Percentiles rank a stretch among this genome's conserved stretches.
Evolutionary conservation across 1,140 invertebrate species (phyloP).

Genomic region (Zaprionus tsacasi): DNA sequence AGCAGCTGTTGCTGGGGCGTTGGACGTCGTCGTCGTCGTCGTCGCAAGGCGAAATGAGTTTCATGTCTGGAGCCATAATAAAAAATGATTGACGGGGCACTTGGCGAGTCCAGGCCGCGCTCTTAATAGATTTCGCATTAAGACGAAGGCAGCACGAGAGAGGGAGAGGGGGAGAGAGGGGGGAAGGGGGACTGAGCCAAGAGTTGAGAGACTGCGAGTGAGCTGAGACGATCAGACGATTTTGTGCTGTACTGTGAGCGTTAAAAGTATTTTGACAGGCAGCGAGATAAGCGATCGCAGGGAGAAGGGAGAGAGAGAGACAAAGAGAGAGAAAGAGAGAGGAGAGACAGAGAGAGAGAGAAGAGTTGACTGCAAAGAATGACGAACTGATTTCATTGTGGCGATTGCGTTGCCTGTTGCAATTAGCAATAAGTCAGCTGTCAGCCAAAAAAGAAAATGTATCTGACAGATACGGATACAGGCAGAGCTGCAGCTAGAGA

Average conservation of each 20-base stretch:
- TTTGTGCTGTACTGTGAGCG: conserved; percentile 47
- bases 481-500: conserved; percentile 6
- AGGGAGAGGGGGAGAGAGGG: no score
- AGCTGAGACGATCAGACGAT: conserved; percentile 40
- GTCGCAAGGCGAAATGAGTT: conserved; percentile 77
- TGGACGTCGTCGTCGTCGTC: conserved; percentile 46
- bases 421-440: conserved; percentile 82
- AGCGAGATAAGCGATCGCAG: conserved; percentile 70
- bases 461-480: conserved; percentile 49
- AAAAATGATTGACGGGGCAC: conserved; percentile 81
- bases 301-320: background rate
- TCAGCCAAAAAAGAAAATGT: conserved; percentile 56
- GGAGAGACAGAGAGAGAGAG: background rate
- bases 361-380: conserved; percentile 22
- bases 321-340: background rate
- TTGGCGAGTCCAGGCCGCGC: conserved; percentile 40
- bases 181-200: conserved; percentile 7
- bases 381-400: conserved; percentile 74
- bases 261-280: conserved; percentile 79
- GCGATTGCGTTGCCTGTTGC: conserved; percentile 46
- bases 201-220: conserved; percentile 3
- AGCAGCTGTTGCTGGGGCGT: conserved; percentile 57
- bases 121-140: conserved; percentile 71
- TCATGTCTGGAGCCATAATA: conserved; percentile 79
- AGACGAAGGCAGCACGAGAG: conserved; percentile 20